Conservation (phyloP, 2,888 invertebrate species). For the Xestoiulus laeticollis region DNA sequence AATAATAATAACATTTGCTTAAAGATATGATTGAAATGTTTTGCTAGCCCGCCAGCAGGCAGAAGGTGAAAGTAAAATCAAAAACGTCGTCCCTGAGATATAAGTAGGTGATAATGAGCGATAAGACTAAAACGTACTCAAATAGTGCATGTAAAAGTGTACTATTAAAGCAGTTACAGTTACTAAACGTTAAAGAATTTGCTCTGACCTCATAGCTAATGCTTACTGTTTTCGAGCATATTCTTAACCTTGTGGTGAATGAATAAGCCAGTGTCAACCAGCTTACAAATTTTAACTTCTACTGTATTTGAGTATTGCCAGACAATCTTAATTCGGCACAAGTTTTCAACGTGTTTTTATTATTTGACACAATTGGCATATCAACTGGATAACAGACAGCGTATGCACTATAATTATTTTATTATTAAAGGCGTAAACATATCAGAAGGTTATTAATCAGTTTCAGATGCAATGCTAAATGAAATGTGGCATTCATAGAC, state of each 20-base stretch:
- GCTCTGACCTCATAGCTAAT: background rate
- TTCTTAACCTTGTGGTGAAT: background rate
- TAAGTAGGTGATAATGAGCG: background rate
- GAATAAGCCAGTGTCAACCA: background rate
- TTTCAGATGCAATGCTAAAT: background rate
- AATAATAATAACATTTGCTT: background rate
- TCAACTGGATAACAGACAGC: background rate
- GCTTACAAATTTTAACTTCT: too few species aligned
- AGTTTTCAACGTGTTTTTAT: background rate
- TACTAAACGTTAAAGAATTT: background rate
- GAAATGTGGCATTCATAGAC: background rate
- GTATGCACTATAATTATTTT: background rate
- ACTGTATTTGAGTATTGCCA: background rate
- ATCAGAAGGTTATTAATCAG: background rate
- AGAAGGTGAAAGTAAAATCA: constrained; percentile 16
- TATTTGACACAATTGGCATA: background rate
- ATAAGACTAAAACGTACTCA: background rate
- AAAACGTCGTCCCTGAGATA: background rate
- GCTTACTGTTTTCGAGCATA: background rate
- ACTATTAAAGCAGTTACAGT: background rate
- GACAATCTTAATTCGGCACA: background rate
- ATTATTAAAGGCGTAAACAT: background rate
- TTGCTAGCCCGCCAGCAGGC: background rate
- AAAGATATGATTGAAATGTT: background rate
- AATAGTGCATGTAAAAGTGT: background rate